phyloP scores from a whole-genome alignment of 2,113 vertebrate species.

The Capreolus pygargus region DNA sequence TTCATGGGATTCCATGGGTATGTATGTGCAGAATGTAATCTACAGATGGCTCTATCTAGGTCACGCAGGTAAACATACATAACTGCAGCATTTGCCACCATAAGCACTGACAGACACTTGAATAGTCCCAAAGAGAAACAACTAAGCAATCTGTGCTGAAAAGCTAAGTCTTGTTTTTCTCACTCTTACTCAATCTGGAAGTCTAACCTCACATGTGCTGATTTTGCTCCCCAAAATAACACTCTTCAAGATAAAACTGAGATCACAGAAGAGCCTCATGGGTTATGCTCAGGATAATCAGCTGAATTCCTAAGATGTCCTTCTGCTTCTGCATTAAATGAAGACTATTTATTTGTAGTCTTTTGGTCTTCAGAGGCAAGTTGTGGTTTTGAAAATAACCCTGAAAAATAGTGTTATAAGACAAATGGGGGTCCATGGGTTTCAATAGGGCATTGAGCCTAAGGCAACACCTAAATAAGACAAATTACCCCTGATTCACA shows the following conservation, averaged over 20 bases:
- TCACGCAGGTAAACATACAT: not conserved
- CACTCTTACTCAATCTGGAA: not conserved
- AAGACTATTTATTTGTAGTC: not conserved
- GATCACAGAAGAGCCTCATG: not conserved
- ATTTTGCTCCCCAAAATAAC: slow-evolving; percentile 38
- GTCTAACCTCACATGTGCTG: slow-evolving; percentile 32
- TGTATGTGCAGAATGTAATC: not conserved
- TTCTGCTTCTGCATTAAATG: slow-evolving; percentile 24
- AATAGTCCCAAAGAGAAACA: not conserved
- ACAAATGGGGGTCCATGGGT: not conserved
- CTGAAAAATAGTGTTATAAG: not conserved
- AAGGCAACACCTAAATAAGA: not conserved
- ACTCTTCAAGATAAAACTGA: not conserved
- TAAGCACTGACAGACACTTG: not conserved
- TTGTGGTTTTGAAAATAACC: not conserved
- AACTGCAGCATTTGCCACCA: not conserved
- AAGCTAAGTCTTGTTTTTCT: not conserved
- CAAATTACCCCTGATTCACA: not conserved
- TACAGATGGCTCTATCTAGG: not conserved
- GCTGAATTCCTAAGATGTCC: not conserved
- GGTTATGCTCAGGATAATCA: not conserved
- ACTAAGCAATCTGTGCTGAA: not conserved
- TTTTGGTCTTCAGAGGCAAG: not conserved
- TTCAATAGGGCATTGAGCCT: not conserved
- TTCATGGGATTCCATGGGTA: not conserved